phyloP scores from a whole-genome alignment of 2,888 invertebrate genomes.

The Eupithecia centaureata region DNA sequence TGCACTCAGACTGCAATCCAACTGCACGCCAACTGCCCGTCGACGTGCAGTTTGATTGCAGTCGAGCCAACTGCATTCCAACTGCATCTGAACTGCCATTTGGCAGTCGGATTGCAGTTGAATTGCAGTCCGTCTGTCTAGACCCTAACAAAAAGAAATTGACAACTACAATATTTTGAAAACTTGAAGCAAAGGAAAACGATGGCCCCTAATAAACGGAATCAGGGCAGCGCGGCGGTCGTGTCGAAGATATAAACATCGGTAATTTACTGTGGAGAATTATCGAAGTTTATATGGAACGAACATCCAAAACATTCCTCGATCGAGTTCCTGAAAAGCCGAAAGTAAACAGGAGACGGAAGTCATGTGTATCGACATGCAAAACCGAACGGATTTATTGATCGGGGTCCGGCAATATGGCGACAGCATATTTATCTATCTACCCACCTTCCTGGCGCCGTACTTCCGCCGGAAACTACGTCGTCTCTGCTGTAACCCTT shows the following conservation, averaged over 20 bases:
- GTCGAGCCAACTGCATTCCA: no score
- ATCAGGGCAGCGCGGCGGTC: no score
- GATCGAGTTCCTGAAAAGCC: slow-evolving; percentile 37
- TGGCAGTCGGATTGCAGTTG: no score
- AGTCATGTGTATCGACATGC: slow-evolving; percentile 75
- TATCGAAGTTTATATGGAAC: slow-evolving; percentile 3
- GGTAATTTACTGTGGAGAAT: slow-evolving; percentile 3
- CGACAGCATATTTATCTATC: slow-evolving; percentile 77
- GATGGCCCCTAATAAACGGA: background rate
- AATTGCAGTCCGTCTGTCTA: no score
- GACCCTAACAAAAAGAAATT: no score
- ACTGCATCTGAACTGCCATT: no score
- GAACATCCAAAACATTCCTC: slow-evolving; percentile 22
- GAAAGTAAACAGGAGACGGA: slow-evolving; percentile 79
- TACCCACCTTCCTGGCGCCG: slow-evolving; percentile 81
- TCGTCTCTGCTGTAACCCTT: slow-evolving; percentile 83
- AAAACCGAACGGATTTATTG: slow-evolving; percentile 80
- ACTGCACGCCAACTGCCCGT: no score
- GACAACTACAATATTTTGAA: background rate
- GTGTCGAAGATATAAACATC: slow-evolving; percentile 4
- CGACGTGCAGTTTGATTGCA: no score
- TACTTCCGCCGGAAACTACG: slow-evolving; percentile 80
- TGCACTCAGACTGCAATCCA: no score
- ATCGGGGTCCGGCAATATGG: slow-evolving; percentile 79
- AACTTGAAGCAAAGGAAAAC: background rate